phyloP scores from a whole-genome alignment of 2,888 invertebrate species.

The Nemoura dubitans region DNA sequence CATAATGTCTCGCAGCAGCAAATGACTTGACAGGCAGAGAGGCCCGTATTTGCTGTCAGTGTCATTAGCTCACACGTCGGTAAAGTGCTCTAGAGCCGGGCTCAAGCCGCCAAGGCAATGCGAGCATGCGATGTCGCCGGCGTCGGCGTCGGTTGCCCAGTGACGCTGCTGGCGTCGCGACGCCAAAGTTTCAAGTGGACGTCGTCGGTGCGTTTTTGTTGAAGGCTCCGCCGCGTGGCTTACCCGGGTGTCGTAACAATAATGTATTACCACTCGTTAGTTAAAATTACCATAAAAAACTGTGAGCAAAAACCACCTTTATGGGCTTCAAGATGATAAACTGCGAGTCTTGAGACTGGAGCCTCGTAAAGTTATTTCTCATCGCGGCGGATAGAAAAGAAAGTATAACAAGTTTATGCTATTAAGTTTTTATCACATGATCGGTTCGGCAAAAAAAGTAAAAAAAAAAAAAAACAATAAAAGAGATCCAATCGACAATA shows the following conservation, averaged over 20 bases:
- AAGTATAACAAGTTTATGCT: slow-evolving; percentile 2
- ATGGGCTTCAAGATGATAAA: slow-evolving; percentile 3
- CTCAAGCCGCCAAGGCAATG: background rate
- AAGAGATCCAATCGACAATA: background rate
- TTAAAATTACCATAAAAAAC: slow-evolving; percentile 23
- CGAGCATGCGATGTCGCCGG: background rate
- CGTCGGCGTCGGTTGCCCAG: background rate
- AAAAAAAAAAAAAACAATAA: background rate
- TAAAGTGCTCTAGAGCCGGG: background rate
- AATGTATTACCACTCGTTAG: slow-evolving; percentile 24
- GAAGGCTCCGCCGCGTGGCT: background rate
- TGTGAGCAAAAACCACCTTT: slow-evolving; percentile 25
- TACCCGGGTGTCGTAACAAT: slow-evolving; percentile 12
- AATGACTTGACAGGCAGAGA: background rate
- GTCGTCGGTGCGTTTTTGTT: background rate
- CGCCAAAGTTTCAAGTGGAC: background rate
- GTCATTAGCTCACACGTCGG: background rate
- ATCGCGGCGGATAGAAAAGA: background rate
- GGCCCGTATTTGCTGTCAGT: background rate
- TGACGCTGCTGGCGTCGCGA: background rate
- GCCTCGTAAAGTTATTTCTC: slow-evolving; percentile 4
- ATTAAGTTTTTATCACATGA: background rate
- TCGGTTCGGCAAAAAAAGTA: background rate
- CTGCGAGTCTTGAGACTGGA: background rate
- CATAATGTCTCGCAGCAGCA: background rate